phyloP scores from a whole-genome alignment of 2,888 invertebrate species.

The Caenorhabditis drosophilae region DNA sequence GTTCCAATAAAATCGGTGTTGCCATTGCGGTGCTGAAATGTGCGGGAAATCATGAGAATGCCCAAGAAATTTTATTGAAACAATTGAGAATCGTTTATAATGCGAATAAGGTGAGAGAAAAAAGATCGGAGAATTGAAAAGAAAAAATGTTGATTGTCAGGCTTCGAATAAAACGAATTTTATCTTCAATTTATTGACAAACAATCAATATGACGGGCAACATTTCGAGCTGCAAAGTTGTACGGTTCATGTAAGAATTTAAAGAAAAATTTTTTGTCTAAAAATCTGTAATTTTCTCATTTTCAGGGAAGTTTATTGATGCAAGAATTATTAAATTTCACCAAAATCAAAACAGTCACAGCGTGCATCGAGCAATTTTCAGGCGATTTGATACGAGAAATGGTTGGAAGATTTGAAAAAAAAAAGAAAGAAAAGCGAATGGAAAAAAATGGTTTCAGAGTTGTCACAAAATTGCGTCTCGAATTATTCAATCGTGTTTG shows the following conservation, averaged over 20 bases:
- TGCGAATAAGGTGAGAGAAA: slow-evolving; percentile 22
- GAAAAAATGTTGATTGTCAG: no score
- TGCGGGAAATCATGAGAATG: slow-evolving; percentile 11
- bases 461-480: slow-evolving; percentile 31
- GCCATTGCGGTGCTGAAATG: slow-evolving; percentile 30
- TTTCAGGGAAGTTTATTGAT: slow-evolving; percentile 35
- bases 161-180: slow-evolving; percentile 38
- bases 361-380: slow-evolving; percentile 26
- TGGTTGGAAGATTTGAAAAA: slow-evolving; percentile 11
- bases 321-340: slow-evolving; percentile 29
- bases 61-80: slow-evolving; percentile 35
- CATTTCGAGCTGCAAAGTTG: slow-evolving; percentile 24
- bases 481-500: slow-evolving; percentile 36
- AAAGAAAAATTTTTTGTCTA: not conserved
- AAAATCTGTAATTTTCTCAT: not conserved
- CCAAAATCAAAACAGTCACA: slow-evolving; percentile 38
- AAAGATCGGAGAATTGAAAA: not conserved
- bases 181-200: slow-evolving; percentile 45
- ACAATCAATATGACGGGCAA: slow-evolving; percentile 35
- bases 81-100: slow-evolving; percentile 33
- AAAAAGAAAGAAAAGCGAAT: no score
- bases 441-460: slow-evolving; percentile 20
- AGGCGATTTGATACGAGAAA: slow-evolving; percentile 21
- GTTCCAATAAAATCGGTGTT: slow-evolving; percentile 25
- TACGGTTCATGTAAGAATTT: slow-evolving; percentile 32